Conservation (phyloP, 2,113 vertebrate species). For the Butorides virescens region DNA sequence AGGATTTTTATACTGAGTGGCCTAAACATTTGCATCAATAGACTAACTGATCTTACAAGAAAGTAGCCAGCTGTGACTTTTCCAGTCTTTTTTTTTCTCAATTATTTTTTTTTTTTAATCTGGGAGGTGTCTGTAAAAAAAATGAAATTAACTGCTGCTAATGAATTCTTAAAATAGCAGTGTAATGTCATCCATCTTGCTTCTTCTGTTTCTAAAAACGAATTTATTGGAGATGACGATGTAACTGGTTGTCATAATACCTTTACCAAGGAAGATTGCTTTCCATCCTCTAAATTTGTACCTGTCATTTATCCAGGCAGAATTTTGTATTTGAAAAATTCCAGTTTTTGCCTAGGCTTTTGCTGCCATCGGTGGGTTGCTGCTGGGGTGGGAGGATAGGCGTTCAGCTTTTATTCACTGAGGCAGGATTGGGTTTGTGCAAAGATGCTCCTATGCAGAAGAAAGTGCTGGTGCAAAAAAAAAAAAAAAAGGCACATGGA, state of each 20-base stretch:
- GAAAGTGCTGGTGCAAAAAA: not conserved
- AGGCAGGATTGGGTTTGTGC: not conserved
- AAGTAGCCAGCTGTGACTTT: conserved; percentile 31
- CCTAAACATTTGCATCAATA: conserved; percentile 27
- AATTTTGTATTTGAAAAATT: not conserved
- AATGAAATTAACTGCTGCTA: conserved; percentile 42
- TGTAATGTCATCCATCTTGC: conserved; percentile 29
- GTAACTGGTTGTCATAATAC: not conserved
- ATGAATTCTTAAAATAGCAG: conserved; percentile 67
- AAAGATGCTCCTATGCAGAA: not conserved
- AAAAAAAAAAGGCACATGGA: not conserved
- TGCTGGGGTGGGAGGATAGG: not conserved
- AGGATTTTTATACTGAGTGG: conserved; percentile 20
- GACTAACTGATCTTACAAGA: conserved; percentile 50
- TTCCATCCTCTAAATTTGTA: not conserved
- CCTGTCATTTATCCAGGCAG: not conserved
- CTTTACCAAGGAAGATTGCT: conserved; percentile 24
- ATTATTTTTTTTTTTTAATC: not conserved
- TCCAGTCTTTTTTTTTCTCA: not conserved
- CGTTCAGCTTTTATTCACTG: not conserved
- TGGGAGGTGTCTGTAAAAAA: conserved; percentile 33
- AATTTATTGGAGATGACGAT: conserved; percentile 40
- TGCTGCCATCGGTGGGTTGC: not conserved
- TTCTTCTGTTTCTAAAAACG: conserved; percentile 61
- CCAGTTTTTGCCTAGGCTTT: not conserved